These are phyloP conservation scores for Drosophila pectinifera DNA, from an alignment of 1,140 invertebrate species.

Conservation along the genomic window DNA sequence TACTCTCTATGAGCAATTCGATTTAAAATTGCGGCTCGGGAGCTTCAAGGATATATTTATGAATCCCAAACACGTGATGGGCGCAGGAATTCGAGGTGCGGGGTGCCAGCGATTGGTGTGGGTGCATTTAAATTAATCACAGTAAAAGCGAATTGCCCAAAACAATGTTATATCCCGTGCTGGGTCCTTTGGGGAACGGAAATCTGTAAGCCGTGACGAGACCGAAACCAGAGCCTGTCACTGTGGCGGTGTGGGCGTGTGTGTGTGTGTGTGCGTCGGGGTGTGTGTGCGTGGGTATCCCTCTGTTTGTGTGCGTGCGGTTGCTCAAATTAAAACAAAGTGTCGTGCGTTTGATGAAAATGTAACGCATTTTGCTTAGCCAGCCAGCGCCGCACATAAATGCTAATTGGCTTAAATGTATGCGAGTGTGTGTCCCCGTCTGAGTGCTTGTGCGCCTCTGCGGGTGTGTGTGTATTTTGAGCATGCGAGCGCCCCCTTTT, in stretches of 20 bases:
- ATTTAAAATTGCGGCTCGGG: constrained; percentile 72
- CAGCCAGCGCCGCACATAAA: constrained; percentile 72
- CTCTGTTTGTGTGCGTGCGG: constrained; percentile 66
- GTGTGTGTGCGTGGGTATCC: constrained; percentile 21
- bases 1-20: constrained; percentile 63
- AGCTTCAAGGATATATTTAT: constrained; percentile 68
- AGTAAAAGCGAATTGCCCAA: constrained; percentile 82
- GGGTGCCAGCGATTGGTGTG: constrained; percentile 10
- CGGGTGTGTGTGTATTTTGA: constrained; percentile 42
- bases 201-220: constrained; percentile 79
- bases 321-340: constrained; percentile 82
- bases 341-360: constrained; percentile 83
- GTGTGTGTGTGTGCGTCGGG: constrained; percentile 4
- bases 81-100: constrained; percentile 26
- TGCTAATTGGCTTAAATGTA: constrained; percentile 83
- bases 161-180: constrained; percentile 78
- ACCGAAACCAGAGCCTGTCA: constrained; percentile 75
- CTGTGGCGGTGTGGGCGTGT: constrained; percentile 25
- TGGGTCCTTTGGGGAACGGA: constrained; percentile 71
- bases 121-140: constrained; percentile 81
- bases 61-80: constrained; percentile 73
- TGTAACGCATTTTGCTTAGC: constrained; percentile 74
- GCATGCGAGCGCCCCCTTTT: constrained; percentile 36
- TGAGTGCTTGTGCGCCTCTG: constrained; percentile 1
- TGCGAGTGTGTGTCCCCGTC: constrained; percentile 17